Percentiles rank a stretch among this genome's conserved stretches.
Evolutionary conservation across 2,113 vertebrate species (phyloP).

Genomic region (Prochilodus magdalenae): DNA sequence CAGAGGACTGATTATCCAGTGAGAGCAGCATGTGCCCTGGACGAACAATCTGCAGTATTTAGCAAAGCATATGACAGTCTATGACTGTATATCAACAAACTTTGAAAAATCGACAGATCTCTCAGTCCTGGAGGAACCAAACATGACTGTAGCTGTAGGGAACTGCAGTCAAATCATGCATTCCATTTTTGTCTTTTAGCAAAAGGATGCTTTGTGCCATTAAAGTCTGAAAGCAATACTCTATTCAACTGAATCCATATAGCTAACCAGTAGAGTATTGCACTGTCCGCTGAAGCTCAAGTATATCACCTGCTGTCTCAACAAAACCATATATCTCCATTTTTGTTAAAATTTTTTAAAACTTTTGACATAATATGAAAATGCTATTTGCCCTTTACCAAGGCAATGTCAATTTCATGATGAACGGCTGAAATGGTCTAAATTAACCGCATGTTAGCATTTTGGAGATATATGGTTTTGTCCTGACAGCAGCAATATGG

Average conservation of each 20-base stretch:
- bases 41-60: neutral
- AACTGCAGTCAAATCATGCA: neutral
- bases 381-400: too few species aligned
- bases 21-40: too few species aligned
- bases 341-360: too few species aligned
- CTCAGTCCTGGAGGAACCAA: too few species aligned
- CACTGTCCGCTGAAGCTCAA: neutral
- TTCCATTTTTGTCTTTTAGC: conserved; percentile 1
- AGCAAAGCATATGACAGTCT: neutral
- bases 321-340: too few species aligned
- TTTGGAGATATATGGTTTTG: too few species aligned
- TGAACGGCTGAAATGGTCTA: too few species aligned
- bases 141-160: neutral
- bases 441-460: too few species aligned
- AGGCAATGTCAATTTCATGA: too few species aligned
- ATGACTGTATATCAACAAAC: neutral
- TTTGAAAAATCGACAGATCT: neutral
- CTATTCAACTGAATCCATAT: neutral
- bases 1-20: neutral
- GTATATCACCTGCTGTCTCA: too few species aligned
- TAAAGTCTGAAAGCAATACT: neutral
- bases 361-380: too few species aligned
- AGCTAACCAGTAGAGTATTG: neutral
- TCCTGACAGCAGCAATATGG: neutral
- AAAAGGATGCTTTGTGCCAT: neutral